Conservation (phyloP, 2,113 vertebrate genomes). For the Oreotrochilus melanogaster region DNA sequence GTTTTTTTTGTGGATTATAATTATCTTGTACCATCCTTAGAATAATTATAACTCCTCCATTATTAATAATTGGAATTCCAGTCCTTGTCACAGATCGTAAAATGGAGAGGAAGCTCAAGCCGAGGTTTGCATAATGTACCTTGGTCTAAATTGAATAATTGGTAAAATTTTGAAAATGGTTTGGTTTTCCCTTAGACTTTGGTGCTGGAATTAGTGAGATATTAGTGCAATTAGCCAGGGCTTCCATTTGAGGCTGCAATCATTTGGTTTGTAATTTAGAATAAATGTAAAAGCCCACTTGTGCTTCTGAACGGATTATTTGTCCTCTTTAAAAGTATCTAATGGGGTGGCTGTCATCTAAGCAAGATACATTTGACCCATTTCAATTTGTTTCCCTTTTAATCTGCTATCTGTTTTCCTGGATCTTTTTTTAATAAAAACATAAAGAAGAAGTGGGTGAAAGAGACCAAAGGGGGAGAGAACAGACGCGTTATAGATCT, state of each 20-base stretch:
- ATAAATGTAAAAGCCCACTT: constrained; percentile 76
- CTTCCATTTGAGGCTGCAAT: constrained; percentile 73
- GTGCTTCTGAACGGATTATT: constrained; percentile 65
- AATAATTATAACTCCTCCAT: constrained; percentile 73
- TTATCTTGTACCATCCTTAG: constrained; percentile 73
- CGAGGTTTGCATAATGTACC: constrained; percentile 37
- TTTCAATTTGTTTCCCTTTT: constrained; percentile 76
- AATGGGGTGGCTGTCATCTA: constrained; percentile 68
- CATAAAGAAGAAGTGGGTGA: constrained; percentile 25
- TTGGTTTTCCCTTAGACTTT: constrained; percentile 24
- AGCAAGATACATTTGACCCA: constrained; percentile 61
- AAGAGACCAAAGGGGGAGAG: constrained; percentile 14
- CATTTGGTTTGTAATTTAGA: constrained; percentile 75
- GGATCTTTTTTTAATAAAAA: constrained; percentile 62
- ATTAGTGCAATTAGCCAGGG: constrained; percentile 76
- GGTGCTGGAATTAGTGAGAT: constrained; percentile 75
- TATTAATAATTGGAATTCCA: constrained; percentile 78
- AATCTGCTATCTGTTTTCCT: constrained; percentile 64
- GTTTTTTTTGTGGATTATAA: constrained; percentile 74
- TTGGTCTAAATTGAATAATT: constrained; percentile 61
- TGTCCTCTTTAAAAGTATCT: constrained; percentile 76
- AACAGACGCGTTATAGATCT: constrained; percentile 56
- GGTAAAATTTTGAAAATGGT: constrained; percentile 49
- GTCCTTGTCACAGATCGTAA: constrained; percentile 53
- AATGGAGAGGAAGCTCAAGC: constrained; percentile 51